phyloP scores from a whole-genome alignment of 2,113 vertebrate genomes.

The Rhinoderma darwinii region DNA sequence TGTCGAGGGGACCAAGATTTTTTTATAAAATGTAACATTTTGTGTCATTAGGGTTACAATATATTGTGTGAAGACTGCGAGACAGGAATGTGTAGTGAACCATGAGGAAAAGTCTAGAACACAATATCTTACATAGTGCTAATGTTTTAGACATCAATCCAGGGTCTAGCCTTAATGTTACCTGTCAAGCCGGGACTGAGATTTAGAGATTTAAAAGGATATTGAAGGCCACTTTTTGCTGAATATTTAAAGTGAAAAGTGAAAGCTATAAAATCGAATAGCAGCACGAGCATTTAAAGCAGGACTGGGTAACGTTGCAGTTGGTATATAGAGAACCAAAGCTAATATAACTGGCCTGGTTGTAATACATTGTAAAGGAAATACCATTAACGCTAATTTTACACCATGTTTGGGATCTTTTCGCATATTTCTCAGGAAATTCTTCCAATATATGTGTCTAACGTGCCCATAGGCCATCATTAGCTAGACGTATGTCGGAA shows the following conservation, averaged over 20 bases:
- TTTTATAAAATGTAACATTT: conserved; percentile 6
- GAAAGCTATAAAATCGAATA: not conserved
- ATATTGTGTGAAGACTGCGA: not conserved
- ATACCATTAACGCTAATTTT: not conserved
- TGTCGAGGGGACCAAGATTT: not conserved
- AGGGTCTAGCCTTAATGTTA: not conserved
- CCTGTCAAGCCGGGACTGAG: conserved; percentile 1
- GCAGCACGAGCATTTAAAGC: not conserved
- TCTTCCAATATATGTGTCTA: not conserved
- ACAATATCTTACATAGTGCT: conserved; percentile 12
- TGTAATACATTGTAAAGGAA: not conserved
- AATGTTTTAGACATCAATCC: conserved; percentile 11
- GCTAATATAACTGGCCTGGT: not conserved
- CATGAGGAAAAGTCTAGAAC: not conserved
- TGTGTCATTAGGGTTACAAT: conserved; percentile 6
- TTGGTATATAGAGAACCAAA: not conserved
- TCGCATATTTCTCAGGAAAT: not conserved
- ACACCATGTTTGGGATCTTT: not conserved
- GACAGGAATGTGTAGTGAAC: not conserved
- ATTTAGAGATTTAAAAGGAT: not conserved
- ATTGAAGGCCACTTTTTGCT: not conserved
- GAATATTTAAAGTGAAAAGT: not conserved
- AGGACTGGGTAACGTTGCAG: not conserved
- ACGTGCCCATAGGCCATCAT: not conserved
- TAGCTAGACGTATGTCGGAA: not conserved